phyloP scores from a whole-genome alignment of 1,140 invertebrate genomes.

The Coptotermes formosanus region DNA sequence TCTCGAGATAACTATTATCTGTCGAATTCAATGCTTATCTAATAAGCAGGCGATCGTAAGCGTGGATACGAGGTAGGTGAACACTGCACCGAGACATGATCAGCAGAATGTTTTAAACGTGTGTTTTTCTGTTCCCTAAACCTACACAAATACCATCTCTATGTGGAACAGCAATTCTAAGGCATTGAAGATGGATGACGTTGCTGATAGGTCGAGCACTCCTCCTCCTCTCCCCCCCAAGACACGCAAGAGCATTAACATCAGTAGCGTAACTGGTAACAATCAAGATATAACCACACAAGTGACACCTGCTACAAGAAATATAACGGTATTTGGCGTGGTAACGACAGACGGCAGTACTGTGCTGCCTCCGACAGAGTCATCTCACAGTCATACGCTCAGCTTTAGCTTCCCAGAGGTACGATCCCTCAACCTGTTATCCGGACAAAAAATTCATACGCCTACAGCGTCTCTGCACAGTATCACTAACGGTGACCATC shows the following conservation, averaged over 20 bases:
- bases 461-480: background rate
- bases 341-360: background rate
- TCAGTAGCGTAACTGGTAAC: background rate
- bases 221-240: conserved; percentile 40
- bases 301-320: background rate
- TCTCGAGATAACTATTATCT: no score
- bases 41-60: no score
- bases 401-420: background rate
- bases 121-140: background rate
- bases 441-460: background rate
- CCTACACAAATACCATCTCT: background rate
- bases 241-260: conserved; percentile 29
- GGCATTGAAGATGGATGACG: background rate
- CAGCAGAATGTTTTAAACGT: conserved; percentile 2
- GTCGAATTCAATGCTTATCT: no score
- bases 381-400: background rate
- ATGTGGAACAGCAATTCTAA: background rate
- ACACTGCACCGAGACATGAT: background rate
- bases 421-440: background rate
- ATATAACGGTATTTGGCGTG: conserved; percentile 4
- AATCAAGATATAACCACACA: background rate
- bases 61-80: background rate
- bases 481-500: conserved; percentile 40
- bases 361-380: background rate
- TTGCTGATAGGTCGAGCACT: background rate